Conservation (phyloP, 1,140 invertebrate species). For the Wiebesia pumilae region DNA sequence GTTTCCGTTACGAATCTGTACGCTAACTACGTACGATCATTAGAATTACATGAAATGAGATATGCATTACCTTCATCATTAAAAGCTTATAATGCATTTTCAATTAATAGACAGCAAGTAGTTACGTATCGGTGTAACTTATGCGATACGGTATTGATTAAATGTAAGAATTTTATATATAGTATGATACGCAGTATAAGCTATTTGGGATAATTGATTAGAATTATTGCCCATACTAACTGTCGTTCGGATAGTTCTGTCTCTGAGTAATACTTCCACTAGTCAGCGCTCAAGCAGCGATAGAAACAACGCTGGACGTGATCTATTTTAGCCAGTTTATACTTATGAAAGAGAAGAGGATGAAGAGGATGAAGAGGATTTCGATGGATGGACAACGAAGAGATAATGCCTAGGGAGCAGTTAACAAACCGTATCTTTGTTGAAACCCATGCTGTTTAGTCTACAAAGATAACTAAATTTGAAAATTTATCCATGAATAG, state of each 20-base stretch:
- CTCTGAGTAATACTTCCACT: too few relatives aligned
- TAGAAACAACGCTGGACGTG: too few relatives aligned
- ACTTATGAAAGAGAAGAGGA: not conserved
- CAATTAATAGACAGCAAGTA: not conserved
- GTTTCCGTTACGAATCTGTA: too few relatives aligned
- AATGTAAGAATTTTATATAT: not conserved
- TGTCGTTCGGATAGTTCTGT: not conserved
- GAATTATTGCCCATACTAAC: not conserved
- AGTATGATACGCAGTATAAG: not conserved
- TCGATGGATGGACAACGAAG: not conserved
- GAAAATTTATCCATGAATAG: not conserved
- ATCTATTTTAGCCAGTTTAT: not conserved
- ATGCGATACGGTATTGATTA: not conserved
- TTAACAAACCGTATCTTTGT: not conserved
- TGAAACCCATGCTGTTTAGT: not conserved
- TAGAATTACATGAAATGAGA: too few relatives aligned
- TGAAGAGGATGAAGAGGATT: not conserved
- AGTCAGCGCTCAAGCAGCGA: too few relatives aligned
- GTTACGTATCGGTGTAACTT: not conserved
- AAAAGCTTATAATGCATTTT: too few relatives aligned
- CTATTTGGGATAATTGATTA: not conserved
- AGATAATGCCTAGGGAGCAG: not conserved
- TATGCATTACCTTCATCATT: too few relatives aligned
- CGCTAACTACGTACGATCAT: too few relatives aligned
- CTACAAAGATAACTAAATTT: not conserved